phyloP scores from a whole-genome alignment of 2,113 vertebrate species.

The Tursiops truncatus region DNA sequence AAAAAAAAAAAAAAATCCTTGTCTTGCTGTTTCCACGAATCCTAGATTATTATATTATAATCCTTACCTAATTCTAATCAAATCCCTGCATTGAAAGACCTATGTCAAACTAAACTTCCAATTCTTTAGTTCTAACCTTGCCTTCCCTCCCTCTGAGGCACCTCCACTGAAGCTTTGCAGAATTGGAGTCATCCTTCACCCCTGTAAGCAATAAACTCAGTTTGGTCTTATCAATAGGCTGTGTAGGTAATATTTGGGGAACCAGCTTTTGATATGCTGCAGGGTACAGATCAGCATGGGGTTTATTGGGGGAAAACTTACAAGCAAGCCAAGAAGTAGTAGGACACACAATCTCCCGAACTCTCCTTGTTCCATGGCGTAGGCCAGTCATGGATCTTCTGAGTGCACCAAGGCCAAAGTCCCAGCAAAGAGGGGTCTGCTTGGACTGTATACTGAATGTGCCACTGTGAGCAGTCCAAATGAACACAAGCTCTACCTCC shows the following conservation, averaged over 20 bases:
- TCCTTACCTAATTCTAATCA: slow-evolving; percentile 1
- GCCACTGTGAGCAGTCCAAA: neutral
- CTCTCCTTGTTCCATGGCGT: neutral
- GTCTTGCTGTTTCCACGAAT: neutral
- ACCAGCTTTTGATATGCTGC: neutral
- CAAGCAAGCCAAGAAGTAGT: slow-evolving; percentile 7
- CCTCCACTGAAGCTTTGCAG: neutral
- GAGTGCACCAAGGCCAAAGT: neutral
- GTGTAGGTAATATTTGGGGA: neutral
- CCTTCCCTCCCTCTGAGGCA: neutral
- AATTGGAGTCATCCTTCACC: neutral
- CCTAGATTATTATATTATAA: neutral
- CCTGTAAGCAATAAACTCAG: neutral
- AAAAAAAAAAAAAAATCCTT: neutral
- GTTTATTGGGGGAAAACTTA: slow-evolving; percentile 28
- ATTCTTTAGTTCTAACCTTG: neutral
- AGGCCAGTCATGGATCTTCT: neutral
- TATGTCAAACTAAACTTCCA: neutral
- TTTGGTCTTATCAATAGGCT: neutral
- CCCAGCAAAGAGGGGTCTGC: neutral
- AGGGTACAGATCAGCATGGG: neutral
- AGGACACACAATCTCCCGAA: neutral
- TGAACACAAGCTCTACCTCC: neutral
- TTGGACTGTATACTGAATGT: neutral
- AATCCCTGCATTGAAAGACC: neutral